Conservation (phyloP, 2,888 invertebrate genomes). For the Agriopis leucophaearia region DNA sequence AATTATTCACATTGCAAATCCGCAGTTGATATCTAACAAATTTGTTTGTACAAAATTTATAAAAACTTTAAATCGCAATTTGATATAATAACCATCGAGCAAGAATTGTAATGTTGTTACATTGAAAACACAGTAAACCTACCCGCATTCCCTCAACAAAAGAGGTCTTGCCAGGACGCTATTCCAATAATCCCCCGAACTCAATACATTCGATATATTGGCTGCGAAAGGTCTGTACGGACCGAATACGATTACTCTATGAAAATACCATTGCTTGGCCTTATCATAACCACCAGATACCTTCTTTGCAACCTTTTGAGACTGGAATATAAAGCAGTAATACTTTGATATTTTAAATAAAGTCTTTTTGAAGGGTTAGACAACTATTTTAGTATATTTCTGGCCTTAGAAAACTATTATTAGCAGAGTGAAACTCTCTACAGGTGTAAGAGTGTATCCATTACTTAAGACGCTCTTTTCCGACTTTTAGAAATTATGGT, state of each 20-base stretch:
- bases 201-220: slow-evolving; percentile 37
- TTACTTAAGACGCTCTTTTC: too few relatives aligned
- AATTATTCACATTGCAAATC: too few relatives aligned
- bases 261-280: slow-evolving; percentile 49
- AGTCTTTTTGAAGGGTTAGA: background rate
- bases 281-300: slow-evolving; percentile 41
- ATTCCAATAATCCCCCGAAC: slow-evolving; percentile 44
- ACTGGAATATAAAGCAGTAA: background rate
- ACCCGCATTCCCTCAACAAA: slow-evolving; percentile 13
- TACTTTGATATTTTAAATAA: background rate
- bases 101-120: background rate
- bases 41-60: background rate
- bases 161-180: slow-evolving; percentile 28
- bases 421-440: too few relatives aligned
- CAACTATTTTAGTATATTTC: too few relatives aligned
- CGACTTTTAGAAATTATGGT: too few relatives aligned
- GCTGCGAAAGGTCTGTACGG: slow-evolving; percentile 25
- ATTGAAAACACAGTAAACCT: slow-evolving; percentile 3
- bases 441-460: too few relatives aligned
- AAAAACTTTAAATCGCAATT: background rate
- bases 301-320: slow-evolving; percentile 16
- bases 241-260: slow-evolving; percentile 40
- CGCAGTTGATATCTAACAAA: background rate
- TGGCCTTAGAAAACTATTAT: too few relatives aligned
- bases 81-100: background rate